Conservation (phyloP, 2,888 invertebrate genomes). For the Sinopyrophorus schimmeli region DNA sequence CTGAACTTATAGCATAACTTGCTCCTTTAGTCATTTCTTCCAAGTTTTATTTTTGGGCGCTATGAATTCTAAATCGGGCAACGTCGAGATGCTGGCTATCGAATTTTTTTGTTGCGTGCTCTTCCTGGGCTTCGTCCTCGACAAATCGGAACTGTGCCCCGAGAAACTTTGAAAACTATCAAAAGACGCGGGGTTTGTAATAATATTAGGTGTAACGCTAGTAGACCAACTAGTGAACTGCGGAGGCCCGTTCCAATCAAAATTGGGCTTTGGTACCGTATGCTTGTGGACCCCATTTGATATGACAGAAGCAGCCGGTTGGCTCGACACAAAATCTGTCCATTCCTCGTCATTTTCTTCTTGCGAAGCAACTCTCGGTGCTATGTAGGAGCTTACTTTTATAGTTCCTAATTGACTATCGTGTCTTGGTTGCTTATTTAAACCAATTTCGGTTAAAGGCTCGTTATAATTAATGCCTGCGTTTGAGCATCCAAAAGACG, state of each 20-base stretch:
- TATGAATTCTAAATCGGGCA: constrained; percentile 62
- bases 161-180: constrained; percentile 35
- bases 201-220: constrained; percentile 44
- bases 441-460: too few relatives aligned
- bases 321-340: constrained; percentile 62
- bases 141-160: constrained; percentile 10
- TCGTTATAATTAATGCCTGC: constrained; percentile 2
- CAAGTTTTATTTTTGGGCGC: constrained; percentile 54
- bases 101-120: constrained; percentile 33
- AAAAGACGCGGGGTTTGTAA: constrained; percentile 49
- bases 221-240: constrained; percentile 33
- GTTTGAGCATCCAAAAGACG: constrained; percentile 5
- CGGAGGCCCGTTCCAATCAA: constrained; percentile 22
- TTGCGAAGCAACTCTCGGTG: too few relatives aligned
- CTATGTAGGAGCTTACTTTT: too few relatives aligned
- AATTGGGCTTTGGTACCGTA: constrained; percentile 16
- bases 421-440: too few relatives aligned
- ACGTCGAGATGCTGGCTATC: constrained; percentile 55
- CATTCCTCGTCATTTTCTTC: constrained; percentile 55
- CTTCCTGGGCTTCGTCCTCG: constrained; percentile 25
- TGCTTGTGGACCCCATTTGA: constrained; percentile 17
- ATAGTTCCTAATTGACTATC: too few relatives aligned
- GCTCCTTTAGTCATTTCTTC: constrained; percentile 55
- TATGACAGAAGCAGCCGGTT: constrained; percentile 39
- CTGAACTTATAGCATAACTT: constrained; percentile 49